Conservation (phyloP, 2,113 vertebrate genomes). For the Nicator chloris region DNA sequence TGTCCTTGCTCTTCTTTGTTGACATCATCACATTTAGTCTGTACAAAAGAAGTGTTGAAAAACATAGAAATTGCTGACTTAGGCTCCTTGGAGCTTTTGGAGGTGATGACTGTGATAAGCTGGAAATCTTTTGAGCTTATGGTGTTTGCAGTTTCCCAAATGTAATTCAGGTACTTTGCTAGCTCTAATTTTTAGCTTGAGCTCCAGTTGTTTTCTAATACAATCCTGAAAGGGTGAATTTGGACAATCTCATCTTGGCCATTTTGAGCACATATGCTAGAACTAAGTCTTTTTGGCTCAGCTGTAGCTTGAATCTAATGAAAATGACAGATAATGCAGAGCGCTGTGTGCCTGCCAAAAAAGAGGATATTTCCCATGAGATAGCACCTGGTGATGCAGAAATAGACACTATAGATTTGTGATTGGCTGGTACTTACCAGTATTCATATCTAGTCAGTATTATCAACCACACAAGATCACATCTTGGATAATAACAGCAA, state of each 20-base stretch:
- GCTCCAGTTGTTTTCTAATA: conserved; percentile 54
- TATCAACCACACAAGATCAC: conserved; percentile 85
- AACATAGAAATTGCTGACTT: conserved; percentile 44
- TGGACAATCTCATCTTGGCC: conserved; percentile 75
- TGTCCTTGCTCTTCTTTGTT: conserved; percentile 52
- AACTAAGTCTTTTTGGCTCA: conserved; percentile 80
- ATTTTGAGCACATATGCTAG: conserved; percentile 77
- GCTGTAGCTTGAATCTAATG: conserved; percentile 79
- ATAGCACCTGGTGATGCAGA: conserved; percentile 80
- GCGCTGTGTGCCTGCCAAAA: conserved; percentile 78
- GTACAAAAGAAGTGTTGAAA: conserved; percentile 3
- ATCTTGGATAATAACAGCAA: conserved; percentile 81
- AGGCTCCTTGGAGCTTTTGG: conserved; percentile 49
- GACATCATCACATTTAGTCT: conserved; percentile 31
- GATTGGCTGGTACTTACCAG: conserved; percentile 81
- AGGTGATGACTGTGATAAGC: conserved; percentile 52
- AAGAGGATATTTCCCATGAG: conserved; percentile 81
- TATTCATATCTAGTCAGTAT: conserved; percentile 80
- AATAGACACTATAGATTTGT: conserved; percentile 78
- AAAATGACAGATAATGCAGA: conserved; percentile 83
- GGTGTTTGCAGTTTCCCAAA: conserved; percentile 52
- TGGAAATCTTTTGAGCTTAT: conserved; percentile 45
- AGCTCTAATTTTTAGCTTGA: conserved; percentile 54
- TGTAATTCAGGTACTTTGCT: conserved; percentile 55
- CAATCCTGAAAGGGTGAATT: conserved; percentile 71